A percentile compares a stretch with the other conserved stretches of the same genome.
Conservation (phyloP, 2,113 vertebrate species). For the Nettapus auritus region DNA sequence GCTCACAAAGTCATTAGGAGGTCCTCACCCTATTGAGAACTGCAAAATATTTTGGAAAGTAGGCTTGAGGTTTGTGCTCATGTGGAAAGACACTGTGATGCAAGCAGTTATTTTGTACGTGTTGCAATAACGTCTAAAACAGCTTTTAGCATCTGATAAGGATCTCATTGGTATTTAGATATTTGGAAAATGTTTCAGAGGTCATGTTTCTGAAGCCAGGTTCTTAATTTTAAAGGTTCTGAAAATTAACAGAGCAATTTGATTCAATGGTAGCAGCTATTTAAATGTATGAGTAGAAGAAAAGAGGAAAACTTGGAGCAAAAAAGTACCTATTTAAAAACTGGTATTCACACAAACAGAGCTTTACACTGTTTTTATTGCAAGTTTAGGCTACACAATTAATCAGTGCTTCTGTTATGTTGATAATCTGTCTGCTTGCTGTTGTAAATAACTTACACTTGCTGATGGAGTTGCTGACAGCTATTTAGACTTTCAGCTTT, state of each 20-base stretch:
- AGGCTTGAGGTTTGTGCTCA: neutral
- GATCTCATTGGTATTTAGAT: neutral
- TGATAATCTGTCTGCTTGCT: constrained; percentile 35
- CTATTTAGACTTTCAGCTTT: constrained; percentile 38
- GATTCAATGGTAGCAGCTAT: neutral
- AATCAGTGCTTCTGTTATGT: constrained; percentile 46
- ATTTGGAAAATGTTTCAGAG: neutral
- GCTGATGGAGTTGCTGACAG: constrained; percentile 29
- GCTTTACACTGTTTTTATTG: constrained; percentile 2
- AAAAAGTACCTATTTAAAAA: constrained; percentile 3
- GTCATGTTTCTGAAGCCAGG: neutral
- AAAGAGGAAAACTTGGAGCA: neutral
- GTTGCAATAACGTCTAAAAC: neutral
- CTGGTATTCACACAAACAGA: neutral
- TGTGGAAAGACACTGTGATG: neutral
- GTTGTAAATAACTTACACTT: constrained; percentile 34
- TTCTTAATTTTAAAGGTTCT: neutral
- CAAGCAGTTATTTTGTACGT: neutral
- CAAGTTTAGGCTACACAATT: constrained; percentile 39
- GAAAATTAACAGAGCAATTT: neutral
- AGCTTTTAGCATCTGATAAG: neutral
- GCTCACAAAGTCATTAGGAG: neutral
- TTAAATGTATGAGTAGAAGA: neutral
- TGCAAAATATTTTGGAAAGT: neutral
- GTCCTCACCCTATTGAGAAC: neutral